A percentile compares a stretch with the other conserved stretches of the same genome.
These are phyloP conservation scores for Pheosia gnoma DNA, from an alignment of 2,888 invertebrate genomes.

Conservation along the genomic window DNA sequence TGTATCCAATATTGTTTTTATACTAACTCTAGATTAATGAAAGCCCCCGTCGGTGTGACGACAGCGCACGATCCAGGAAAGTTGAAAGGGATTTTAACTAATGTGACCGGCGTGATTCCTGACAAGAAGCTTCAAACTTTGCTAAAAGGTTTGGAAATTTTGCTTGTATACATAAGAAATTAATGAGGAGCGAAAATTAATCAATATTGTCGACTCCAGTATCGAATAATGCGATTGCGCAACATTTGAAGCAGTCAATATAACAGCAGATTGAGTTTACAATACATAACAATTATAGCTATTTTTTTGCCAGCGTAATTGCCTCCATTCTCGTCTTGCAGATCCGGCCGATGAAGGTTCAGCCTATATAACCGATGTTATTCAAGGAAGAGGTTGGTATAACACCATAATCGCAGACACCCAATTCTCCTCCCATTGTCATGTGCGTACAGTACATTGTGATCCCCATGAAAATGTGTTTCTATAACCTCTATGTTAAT, in stretches of 20 bases:
- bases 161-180: background rate
- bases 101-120: constrained; percentile 53
- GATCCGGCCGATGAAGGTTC: constrained; percentile 57
- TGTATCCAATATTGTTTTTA: background rate
- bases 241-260: too few species aligned
- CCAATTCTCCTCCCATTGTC: too few species aligned
- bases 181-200: background rate
- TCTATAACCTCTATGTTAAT: too few species aligned
- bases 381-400: constrained; percentile 58
- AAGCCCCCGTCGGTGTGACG: constrained; percentile 52
- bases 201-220: too few species aligned
- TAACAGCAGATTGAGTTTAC: too few species aligned
- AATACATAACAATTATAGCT: too few species aligned
- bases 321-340: constrained; percentile 24
- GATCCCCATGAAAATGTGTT: too few species aligned
- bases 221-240: too few species aligned
- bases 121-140: constrained; percentile 50
- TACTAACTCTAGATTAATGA: constrained; percentile 44
- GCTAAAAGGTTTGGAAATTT: constrained; percentile 47
- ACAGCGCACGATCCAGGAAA: constrained; percentile 41
- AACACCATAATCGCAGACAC: background rate
- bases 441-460: too few species aligned
- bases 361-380: constrained; percentile 53
- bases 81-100: constrained; percentile 41
- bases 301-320: background rate